Evolutionary conservation across 2,888 invertebrate species (phyloP), one percentile per base, ranked within the genome.

Genomic region (Caenorhabditis sulstoni): DNA sequence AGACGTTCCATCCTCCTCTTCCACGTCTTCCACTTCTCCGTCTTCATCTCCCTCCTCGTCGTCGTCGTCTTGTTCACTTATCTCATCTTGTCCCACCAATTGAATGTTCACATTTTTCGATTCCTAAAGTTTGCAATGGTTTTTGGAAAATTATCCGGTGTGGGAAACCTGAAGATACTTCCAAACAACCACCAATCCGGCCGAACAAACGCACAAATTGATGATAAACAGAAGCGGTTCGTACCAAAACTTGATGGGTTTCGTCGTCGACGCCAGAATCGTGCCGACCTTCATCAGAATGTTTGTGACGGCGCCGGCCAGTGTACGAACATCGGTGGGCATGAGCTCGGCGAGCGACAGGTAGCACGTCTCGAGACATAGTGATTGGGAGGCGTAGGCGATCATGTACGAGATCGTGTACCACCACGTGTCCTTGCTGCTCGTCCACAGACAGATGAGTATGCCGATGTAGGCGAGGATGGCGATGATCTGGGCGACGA

Each of bases 251-350:
- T 74, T 74, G 50, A 74, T 74, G 0, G 71, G 71, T 22, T 71
- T 71, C 8, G 71, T 71, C 16, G 71, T 71, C 29, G 71, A 71
- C 39, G 75, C 75, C n/a, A 75, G 39, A 55, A 75, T 67, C 1
- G 66, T 61, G 50, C 66, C 66, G 47, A 66, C 20, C 35, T 75
- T 75, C 66, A 66, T 75, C 12, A 66, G 41, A 49, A 75, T 67
- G 47, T 67, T 66, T 23, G 67, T 67, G 16, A 61, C 20, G 0
- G 75, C 75, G 16, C 66, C 67, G n/a, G 67, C 61, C 9, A 61
- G 61, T 2, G 67, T 55, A 20, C 75, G 45, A 16, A 75, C 67
- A 29, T 75, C 75, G 1, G 75, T 75, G 12, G 75, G 75, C 75
- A 75, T 75, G n/a, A 75, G 22, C 20, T 75, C 75, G 23, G 75